Base-by-base conservation (phyloP, 2,888 invertebrate genomes). In the Phengaris arion region DNA sequence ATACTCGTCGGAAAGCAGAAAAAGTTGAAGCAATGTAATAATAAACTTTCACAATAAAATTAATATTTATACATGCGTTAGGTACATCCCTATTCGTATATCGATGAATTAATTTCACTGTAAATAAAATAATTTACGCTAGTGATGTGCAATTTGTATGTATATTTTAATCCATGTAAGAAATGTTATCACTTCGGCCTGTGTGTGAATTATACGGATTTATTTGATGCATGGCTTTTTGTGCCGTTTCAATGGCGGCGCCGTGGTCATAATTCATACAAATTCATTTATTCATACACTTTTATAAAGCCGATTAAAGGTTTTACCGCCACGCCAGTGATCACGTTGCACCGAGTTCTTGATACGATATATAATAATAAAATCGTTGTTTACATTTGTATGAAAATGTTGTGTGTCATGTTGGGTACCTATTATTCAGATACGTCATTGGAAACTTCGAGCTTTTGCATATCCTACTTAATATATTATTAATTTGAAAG, bases 251-350 rank as follows among this genome's bases (percentile, higher is more conserved):
- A 45, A 10, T 10, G 12, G 64, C 64, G 64, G 13, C 35, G 64
- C 64, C 64, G 35, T 35, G 12, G 12, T 64, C 35, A 6, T 64
- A 45, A 35, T 45, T 59, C 59, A 22, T 59, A 22, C 59, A 22
- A 59, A 59, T 59, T 64, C 64, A 64, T 64, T 64, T 64, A 64
- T 64, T 64, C 64, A 64, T 45, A 35, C 35, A 64, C 35, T 64
- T 64, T 64, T 64, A 12, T 64, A 64, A 12, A 64, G 64, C 64
- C 64, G 35, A 64, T 45, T 6, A 35, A 52, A 10, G 10, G 64
- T 6, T 45, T 64, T 35, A 35, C 8, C 52, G 52, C 7, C 35
- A 6, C 12, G 64, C 13, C 9, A 7, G 22, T 59, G 22, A 3
- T 64, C 7, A 35, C 13, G 2, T 64, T 6, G 35, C 12, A 22